Conservation (phyloP, 1,140 invertebrate genomes). For the Drosophila tani region DNA sequence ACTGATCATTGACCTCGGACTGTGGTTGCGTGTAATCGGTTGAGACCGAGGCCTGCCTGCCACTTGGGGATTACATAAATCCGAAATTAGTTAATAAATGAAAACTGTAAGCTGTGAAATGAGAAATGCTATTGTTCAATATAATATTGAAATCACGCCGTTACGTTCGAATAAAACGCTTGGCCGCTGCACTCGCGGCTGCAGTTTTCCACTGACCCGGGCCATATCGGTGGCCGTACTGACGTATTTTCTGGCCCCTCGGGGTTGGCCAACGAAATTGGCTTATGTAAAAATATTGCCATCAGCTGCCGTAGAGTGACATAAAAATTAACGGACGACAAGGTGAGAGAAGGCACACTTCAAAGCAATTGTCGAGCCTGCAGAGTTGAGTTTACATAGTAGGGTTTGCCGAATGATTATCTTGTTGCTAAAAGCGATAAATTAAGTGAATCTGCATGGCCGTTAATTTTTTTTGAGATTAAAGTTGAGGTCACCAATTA, state of each 20-base stretch:
- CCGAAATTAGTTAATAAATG: slow-evolving; percentile 82
- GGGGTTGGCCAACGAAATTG: slow-evolving; percentile 36
- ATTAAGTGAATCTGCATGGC: neutral
- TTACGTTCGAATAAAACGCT: slow-evolving; percentile 65
- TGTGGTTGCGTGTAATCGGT: slow-evolving; percentile 76
- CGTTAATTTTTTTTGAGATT: neutral
- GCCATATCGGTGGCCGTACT: neutral
- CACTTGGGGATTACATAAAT: slow-evolving; percentile 74
- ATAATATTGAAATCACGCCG: slow-evolving; percentile 64
- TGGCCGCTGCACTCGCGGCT: slow-evolving; percentile 50
- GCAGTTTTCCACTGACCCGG: slow-evolving; percentile 57
- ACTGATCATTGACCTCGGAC: slow-evolving; percentile 81
- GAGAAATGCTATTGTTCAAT: slow-evolving; percentile 61
- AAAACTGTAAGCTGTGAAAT: slow-evolving; percentile 77
- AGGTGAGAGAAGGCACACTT: slow-evolving; percentile 33
- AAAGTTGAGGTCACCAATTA: slow-evolving; percentile 33
- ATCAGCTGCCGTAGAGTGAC: slow-evolving; percentile 28
- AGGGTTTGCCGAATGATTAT: slow-evolving; percentile 17
- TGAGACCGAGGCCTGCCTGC: slow-evolving; percentile 54
- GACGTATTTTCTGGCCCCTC: slow-evolving; percentile 2
- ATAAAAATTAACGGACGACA: slow-evolving; percentile 43
- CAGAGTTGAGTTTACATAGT: neutral
- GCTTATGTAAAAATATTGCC: slow-evolving; percentile 39
- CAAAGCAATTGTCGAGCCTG: slow-evolving; percentile 10
- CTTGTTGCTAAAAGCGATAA: slow-evolving; percentile 32